These are phyloP conservation scores for Phyllotreta cruciferae DNA, from an alignment of 2,888 invertebrate genomes.

Conservation along the genomic window DNA sequence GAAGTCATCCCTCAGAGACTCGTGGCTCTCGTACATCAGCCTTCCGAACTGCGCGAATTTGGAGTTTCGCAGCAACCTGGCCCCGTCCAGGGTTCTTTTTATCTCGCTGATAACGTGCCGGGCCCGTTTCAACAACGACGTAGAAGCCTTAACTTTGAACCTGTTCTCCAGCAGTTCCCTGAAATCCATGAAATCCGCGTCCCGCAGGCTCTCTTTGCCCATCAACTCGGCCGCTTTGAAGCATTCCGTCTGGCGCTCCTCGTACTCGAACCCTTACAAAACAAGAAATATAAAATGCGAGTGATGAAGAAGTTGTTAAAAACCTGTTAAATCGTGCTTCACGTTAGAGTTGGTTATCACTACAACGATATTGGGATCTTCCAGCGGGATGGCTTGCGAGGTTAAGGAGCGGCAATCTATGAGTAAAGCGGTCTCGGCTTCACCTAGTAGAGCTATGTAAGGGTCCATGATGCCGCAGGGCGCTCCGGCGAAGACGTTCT, in stretches of 20 bases:
- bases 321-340: slow-evolving; percentile 81
- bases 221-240: slow-evolving; percentile 73
- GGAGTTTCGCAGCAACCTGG: slow-evolving; percentile 70
- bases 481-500: slow-evolving; percentile 88
- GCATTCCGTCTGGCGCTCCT: slow-evolving; percentile 79
- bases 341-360: slow-evolving; percentile 91
- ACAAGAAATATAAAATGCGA: slow-evolving; percentile 1
- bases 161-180: slow-evolving; percentile 63
- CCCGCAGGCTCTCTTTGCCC: slow-evolving; percentile 75
- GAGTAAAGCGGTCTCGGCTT: slow-evolving; percentile 78
- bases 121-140: slow-evolving; percentile 67
- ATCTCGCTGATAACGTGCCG: slow-evolving; percentile 90
- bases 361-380: slow-evolving; percentile 72
- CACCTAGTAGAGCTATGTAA: slow-evolving; percentile 84
- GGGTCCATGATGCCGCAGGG: slow-evolving; percentile 98
- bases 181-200: slow-evolving; percentile 65
- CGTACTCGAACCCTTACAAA: slow-evolving; percentile 76
- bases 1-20: slow-evolving; percentile 83
- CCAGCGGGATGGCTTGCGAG: slow-evolving; percentile 76
- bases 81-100: slow-evolving; percentile 75
- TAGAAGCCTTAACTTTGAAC: slow-evolving; percentile 52
- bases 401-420: slow-evolving; percentile 86
- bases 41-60: slow-evolving; percentile 75
- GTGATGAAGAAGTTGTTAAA: background rate
- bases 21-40: slow-evolving; percentile 87